Conservation (phyloP, 1,140 invertebrate genomes). For the Drosophila novamexicana region DNA sequence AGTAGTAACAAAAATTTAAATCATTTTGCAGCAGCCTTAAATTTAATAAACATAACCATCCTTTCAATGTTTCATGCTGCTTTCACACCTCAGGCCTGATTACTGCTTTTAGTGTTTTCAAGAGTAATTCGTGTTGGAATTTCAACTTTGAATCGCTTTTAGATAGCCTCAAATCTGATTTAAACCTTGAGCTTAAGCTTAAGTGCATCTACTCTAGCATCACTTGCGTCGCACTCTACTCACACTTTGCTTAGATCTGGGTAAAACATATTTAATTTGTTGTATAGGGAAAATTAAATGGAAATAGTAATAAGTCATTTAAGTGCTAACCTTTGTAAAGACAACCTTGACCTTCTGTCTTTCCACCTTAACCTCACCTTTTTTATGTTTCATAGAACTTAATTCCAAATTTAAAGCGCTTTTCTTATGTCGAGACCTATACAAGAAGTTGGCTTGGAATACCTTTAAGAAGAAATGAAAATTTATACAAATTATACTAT, state of each 20-base stretch:
- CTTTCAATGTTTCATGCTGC: not conserved
- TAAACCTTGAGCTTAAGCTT: not conserved
- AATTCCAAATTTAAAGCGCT: not conserved
- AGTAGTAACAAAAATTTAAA: not conserved
- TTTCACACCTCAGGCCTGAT: too few species aligned
- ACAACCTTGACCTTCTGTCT: too few species aligned
- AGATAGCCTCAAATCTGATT: not conserved
- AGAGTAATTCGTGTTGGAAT: too few species aligned
- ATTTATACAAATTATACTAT: not conserved
- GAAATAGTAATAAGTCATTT: too few species aligned
- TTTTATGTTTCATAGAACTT: not conserved
- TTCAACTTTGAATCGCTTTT: too few species aligned
- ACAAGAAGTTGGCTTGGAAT: not conserved
- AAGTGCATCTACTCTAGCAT: not conserved
- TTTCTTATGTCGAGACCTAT: not conserved
- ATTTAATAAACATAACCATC: not conserved
- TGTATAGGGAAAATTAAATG: too few species aligned
- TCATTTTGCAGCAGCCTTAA: not conserved
- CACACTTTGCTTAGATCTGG: too few species aligned
- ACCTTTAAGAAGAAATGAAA: not conserved
- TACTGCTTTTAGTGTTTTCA: too few species aligned
- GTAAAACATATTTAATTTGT: too few species aligned
- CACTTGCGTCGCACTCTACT: not conserved
- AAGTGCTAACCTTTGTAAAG: too few species aligned
- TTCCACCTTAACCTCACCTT: too few species aligned